Evolutionary conservation across 2,113 vertebrate species (phyloP), one percentile per base, ranked within the genome.

Genomic region (Spermophilus dauricus): DNA sequence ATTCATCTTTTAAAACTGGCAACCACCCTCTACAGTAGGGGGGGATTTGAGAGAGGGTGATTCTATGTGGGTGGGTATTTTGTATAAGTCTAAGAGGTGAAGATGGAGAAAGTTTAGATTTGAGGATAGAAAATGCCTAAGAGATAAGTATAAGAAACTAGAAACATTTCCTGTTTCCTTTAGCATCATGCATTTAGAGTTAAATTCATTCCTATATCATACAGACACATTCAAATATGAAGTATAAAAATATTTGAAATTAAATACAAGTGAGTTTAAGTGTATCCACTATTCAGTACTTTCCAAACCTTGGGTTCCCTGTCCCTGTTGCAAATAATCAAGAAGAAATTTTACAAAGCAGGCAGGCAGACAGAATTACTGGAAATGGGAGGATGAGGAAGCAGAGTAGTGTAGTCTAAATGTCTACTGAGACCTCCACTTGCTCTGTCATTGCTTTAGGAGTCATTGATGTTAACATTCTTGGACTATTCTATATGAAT

Each of bases 381-480:
- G 11, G 32, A 96, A 63, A 81, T 83, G 42, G 26, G 77, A 93
- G 83, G 48, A 7, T 0, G 37, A 91, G 39, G 22, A 97, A 86
- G 34, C 91, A 81, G 30, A 16, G 16, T 26, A 93, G 8, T 7
- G 5, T 86, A 85, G 61, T 93, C 20, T 93, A 76, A 87, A 85
- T 69, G 86, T 91, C 73, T 89, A 48, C 20, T 94, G 91, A 75
- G 78, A 97, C 39, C n/a, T 93, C 77, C 42, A 69, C 20, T 92
- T 83, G 4, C 11, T 86, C 53, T 82, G 58, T 73, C 69, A 48
- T 93, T 96, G 86, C 93, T 65, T 95, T 95, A 86, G 87, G 58
- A 95, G 51, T 95, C 83, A 89, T 70, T 96, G 63, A 86, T 84
- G 78, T 65, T 96, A 94, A 94, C 94, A 73, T 83, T 96, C 89